Base-by-base conservation (phyloP, 1,140 invertebrate species). In the Holotrichia oblita region DNA sequence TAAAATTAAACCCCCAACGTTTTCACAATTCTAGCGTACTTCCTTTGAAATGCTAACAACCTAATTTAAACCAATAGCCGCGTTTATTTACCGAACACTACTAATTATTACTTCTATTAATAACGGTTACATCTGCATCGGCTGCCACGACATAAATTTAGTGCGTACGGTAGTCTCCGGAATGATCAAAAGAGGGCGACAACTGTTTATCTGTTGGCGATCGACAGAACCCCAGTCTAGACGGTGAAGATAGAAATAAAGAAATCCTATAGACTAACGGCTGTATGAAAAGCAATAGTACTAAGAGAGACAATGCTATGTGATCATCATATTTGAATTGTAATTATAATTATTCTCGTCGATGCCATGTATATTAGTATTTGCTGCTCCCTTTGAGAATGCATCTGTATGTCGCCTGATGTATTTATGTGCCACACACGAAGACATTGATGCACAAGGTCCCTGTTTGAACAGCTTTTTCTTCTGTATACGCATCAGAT, bases 81-180 rank as follows among this genome's bases (percentile, higher is more conserved):
- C 7, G 61, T 69, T 27, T 69, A 69, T 34, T 69, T 69, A 34
- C 27, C 61, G 61, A 69, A 34, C 22, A 24, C 61, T 22, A 34
- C 61, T 69, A 69, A 69, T 69, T 69, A 69, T 69, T 69, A 69
- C 61, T 27, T 69, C 61, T 69, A 69, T 69, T 69, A 69, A 69
- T 69, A 69, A 34, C 61, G 20, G 61, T 34, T 69, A 34, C 22
- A 24, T 69, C 61, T 34, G 61, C 61, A 69, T 69, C 61, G 20
- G 17, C 22, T 22, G 20, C 22, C 61, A 20, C 22, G 17, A 20
- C 61, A 69, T 27, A 69, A 27, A 69, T 69, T 22, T 69, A 55
- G 48, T 55, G 48, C 48, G 14, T 14, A 6, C 14, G 48, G 17
- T 55, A 55, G 48, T 55, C 12, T 55, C 48, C 48, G n/a, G 48